phyloP scores from a whole-genome alignment of 2,888 invertebrate genomes.

The Lasiommata megera region DNA sequence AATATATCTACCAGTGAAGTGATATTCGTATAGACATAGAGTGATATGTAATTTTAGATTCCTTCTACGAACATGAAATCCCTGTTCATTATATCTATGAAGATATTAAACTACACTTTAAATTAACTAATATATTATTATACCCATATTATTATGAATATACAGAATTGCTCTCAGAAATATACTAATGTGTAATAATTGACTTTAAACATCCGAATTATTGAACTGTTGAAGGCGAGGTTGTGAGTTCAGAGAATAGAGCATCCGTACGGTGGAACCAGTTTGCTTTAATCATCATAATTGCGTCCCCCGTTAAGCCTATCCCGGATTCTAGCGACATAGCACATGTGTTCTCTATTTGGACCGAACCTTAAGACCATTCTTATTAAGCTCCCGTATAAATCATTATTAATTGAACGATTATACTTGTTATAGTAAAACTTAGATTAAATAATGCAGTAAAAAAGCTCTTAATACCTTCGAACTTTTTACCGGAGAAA shows the following conservation, averaged over 20 bases:
- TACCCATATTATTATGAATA: too few relatives aligned
- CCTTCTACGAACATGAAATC: too few relatives aligned
- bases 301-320: constrained; percentile 76
- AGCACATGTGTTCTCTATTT: constrained; percentile 17
- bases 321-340: constrained; percentile 41
- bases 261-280: constrained; percentile 52
- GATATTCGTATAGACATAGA: too few relatives aligned
- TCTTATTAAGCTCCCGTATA: constrained; percentile 13
- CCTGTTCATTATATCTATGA: too few relatives aligned
- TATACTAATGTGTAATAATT: too few relatives aligned
- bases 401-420: constrained; percentile 15
- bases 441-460: background rate
- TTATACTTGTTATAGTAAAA: background rate
- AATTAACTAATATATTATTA: too few relatives aligned
- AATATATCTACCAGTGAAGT: too few relatives aligned
- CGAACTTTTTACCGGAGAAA: background rate
- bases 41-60: too few relatives aligned
- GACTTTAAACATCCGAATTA: too few relatives aligned
- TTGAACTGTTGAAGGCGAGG: background rate
- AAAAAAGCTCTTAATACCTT: background rate
- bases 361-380: constrained; percentile 18
- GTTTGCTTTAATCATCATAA: constrained; percentile 79
- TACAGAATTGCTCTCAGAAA: too few relatives aligned
- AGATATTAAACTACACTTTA: too few relatives aligned
- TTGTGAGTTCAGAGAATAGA: background rate